Evolutionary conservation across 2,797 vertebrate species (phyloP), one percentile per base, ranked within the genome.

Genomic region (Staurois parvus): DNA sequence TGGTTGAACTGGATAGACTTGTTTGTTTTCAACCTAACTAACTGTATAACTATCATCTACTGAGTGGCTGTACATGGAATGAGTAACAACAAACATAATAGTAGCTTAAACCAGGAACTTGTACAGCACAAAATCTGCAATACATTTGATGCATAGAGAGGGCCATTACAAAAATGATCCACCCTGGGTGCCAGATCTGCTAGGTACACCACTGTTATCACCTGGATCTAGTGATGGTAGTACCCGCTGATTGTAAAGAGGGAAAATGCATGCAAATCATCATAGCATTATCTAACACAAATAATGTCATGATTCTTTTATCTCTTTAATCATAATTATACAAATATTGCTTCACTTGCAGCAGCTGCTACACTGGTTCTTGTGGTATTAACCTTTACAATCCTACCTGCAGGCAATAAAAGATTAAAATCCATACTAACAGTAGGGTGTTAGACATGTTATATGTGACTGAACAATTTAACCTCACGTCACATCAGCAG

Each of bases 401-500:
- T 79, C 45, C 72, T 59, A 21, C 29, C 79, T 81, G 68, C 56
- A 72, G 79, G 48, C 24, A 72, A 17, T 7, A 37, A 59, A 72
- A 56, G 79, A 45, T 81, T 81, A 81, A 81, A 24, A 15, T 40
- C 19, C 72, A 28, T 52, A 68, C 64, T 48, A 48, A 72, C 42
- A 52, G 66, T 37, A 70, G n/a, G 29, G 0, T 59, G 79, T 70
- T 59, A 28, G 45, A 81, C 24, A 9, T 30, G 52, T 70, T 72
- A 37, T 72, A 72, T 59, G 68, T 81, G 79, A 59, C 79, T 59
- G 40, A 81, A 34, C 48, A 24, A 56, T 69, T 81, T 64, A 56
- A 81, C 68, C 68, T 72, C 68, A 72, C 48, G n/a, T 70, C 79
- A 70, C 28, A 72, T 72, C 48, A 28, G 48, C 72, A 81, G 67